Base-by-base conservation (phyloP, 2,888 invertebrate species). In the Dysmachus trigonus region DNA sequence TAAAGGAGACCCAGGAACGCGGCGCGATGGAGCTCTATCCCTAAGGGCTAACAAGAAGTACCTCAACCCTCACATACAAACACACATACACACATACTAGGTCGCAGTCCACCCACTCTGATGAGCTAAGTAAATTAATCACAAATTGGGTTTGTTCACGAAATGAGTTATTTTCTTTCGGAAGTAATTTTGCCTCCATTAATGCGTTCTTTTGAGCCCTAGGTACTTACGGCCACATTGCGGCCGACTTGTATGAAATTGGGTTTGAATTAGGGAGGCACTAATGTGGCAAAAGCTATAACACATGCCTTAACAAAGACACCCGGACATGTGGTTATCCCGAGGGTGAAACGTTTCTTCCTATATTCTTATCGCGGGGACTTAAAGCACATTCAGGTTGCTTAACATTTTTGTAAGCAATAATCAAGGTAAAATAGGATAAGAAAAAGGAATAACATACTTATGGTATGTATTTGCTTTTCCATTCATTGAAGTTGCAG, bases 81-180 rank as follows among this genome's bases (percentile, higher is more conserved):
- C 10, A 41, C 3, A 15, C 38, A 41, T 38, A 38, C 8, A 41
- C 38, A 8, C 8, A 62, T 3, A 62, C 62, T 27, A 62, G 10
- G 27, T 10, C 27, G 4, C n/a, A 22, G 27, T 62, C 31, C 30
- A 79, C 51, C 47, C 47, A 13, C 3, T 30, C 79, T 79, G 79
- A 79, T 79, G 79, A 79, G 79, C 41, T 79, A 79, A 79, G 79
- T 79, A 47, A 79, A 79, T 79, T 79, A 79, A 79, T 79, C 79
- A 31, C 51, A 79, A 79, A 79, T 79, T 79, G 79, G 30, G 79
- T 79, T 79, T 79, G 79, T 31, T 79, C 41, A 15, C 31, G 79
- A 31, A 79, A 30, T 51, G 79, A 79, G 47, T 79, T 73, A 73
- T 35, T 73, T 79, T 79, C 47, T 33, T 79, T 51, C 47, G 51